Evolutionary conservation across 2,113 vertebrate genomes (phyloP), one percentile per base, ranked within the genome.

Genomic region (Agelaius tricolor): DNA sequence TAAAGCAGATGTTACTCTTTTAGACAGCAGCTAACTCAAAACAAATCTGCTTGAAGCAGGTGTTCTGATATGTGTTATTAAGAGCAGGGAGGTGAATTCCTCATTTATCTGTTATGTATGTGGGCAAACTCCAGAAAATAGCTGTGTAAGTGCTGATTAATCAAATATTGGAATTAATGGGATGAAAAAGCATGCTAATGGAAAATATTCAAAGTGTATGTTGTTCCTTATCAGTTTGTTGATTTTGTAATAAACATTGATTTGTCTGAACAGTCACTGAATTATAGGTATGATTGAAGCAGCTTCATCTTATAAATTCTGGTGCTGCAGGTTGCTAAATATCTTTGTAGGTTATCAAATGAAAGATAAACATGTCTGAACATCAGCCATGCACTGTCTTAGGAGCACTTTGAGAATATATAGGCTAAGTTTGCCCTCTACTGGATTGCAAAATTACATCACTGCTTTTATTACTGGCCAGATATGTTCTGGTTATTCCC

Each of bases 361-460:
- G 81, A 74, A 96, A 94, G 87, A 94, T 83, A 85, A 97, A 93
- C 47, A 63, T 52, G 57, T 76, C 80, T 90, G 78, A 96, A 86
- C 55, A 68, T 76, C 84, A 91, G n/a, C 68, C 1, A 23, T n/a
- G 69, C 39, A 27, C 30, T 71, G 37, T 35, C 12, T 54, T 37
- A 49, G 47, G 58, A 54, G 57, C 5, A 57, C 54, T 88, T 87
- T 37, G 44, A 85, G 73, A 87, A 96, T 95, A 49, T 51, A 92
- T 81, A 97, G 97, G 57, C 95, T 87, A 75, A 98, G 98, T 97
- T 98, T 97, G 98, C 98, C 98, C 98, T 97, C 98, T 98, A 57
- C 98, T 98, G 98, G 98, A 96, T 93, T 87, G 81, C 73, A 84
- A 89, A 95, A 81, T 96, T 83, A 96, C 79, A 90, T 96, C 87